Evolutionary conservation across 2,113 vertebrate genomes (phyloP), one percentile per base, ranked within the genome.

Genomic region (Progne subis): DNA sequence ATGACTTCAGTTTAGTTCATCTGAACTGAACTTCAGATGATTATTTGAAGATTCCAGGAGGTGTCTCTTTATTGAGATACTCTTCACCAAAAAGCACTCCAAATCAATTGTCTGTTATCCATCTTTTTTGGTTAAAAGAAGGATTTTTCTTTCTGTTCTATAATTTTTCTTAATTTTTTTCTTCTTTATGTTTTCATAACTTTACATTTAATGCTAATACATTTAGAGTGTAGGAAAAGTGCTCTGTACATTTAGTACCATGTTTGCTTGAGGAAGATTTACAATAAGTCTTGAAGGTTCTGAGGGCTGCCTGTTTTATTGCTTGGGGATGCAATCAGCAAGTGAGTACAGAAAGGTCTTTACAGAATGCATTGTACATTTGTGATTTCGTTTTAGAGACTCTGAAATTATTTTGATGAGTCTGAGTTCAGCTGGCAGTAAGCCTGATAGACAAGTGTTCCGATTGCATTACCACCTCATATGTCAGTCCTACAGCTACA

Each of bases 231-330:
- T 68, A 55, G 21, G 47, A 70, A 46, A 61, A 77, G 12, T 67
- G 19, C 2, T 52, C 28, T 78, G 4, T 71, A 9, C 0, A 0
- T 81, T 88, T 85, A 64, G 15, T 41, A 61, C 11, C 0, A 1
- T 47, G 20, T 47, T 60, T 8, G 8, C 68, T 56, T 86, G 60
- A 65, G 78, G 37, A 41, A 39, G 46, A 53, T 24, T 70, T 69
- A 29, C 13, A 37, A 12, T 77, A 63, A 47, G 23, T 25, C 14
- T 72, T 67, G 19, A 44, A 53, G 65, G 4, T 53, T 89, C 12
- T 69, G 53, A 43, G 18, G 14, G 12, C 41, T 91, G 37, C 25
- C 10, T 29, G 8, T 78, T 86, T 82, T 43, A 15, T 46, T 82
- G 19, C 17, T 75, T 77, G 53, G 23, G 29, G 19, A 32, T 67